phyloP scores from a whole-genome alignment of 2,113 vertebrate genomes.

The Dipodomys stephensi region DNA sequence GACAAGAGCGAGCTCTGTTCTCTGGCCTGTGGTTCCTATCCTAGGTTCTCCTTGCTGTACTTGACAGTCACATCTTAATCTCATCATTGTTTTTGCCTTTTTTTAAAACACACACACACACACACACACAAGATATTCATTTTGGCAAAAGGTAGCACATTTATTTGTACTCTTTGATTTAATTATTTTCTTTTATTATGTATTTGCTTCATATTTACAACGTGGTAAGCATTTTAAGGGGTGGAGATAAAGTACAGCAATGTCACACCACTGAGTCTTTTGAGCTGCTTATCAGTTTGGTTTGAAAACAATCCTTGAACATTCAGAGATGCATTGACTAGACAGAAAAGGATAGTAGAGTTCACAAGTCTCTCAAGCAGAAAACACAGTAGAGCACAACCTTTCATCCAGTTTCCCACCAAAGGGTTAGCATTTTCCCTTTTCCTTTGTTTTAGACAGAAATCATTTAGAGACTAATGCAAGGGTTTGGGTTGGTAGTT shows the following conservation, averaged over 20 bases:
- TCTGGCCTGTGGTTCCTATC: background rate
- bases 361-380: background rate
- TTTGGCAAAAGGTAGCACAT: background rate
- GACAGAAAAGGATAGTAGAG: slow-evolving; percentile 57
- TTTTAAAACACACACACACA: background rate
- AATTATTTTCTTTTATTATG: background rate
- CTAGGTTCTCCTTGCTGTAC: slow-evolving; percentile 9
- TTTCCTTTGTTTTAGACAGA: slow-evolving; percentile 45
- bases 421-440: background rate
- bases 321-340: slow-evolving; percentile 60
- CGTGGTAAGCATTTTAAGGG: background rate
- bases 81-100: background rate
- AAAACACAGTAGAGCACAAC: background rate
- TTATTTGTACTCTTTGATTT: slow-evolving; percentile 14
- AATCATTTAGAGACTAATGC: slow-evolving; percentile 27
- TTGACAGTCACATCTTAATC: background rate
- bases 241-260: slow-evolving; percentile 46
- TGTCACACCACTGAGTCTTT: slow-evolving; percentile 42
- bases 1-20: slow-evolving; percentile 68
- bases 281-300: slow-evolving; percentile 72
- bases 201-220: slow-evolving; percentile 22
- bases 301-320: slow-evolving; percentile 78
- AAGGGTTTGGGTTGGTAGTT: slow-evolving; percentile 30
- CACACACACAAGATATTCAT: background rate
- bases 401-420: slow-evolving; percentile 1